Conservation (phyloP, 2,797 vertebrate species). For the Semaprochilodus insignis region DNA sequence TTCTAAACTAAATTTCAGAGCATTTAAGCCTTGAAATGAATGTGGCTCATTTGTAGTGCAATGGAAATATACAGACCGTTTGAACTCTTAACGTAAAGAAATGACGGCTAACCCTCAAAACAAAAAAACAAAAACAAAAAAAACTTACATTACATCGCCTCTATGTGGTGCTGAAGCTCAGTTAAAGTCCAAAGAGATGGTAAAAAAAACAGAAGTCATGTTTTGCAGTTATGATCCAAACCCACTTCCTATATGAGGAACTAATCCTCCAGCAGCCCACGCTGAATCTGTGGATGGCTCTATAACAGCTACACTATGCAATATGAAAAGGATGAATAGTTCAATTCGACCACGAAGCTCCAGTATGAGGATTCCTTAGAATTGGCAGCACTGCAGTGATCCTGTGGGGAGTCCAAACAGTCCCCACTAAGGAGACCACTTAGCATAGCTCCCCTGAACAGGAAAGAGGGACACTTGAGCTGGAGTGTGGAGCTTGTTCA, state of each 20-base stretch:
- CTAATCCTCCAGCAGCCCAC: not conserved
- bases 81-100: not conserved
- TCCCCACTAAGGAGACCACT: constrained; percentile 7
- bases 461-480: constrained; percentile 14
- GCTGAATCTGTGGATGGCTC: not conserved
- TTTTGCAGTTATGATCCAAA: not conserved
- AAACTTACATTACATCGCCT: not conserved
- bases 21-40: constrained; percentile 3
- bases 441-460: constrained; percentile 25
- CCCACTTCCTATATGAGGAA: not conserved
- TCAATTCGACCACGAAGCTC: not conserved
- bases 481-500: not conserved
- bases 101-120: not conserved
- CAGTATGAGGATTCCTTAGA: constrained; percentile 1
- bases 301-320: not conserved
- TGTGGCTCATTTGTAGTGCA: constrained; percentile 30
- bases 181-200: not conserved
- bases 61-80: constrained; percentile 1
- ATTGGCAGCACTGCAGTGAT: constrained; percentile 17
- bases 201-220: not conserved
- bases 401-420: not conserved
- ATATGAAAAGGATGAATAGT: not conserved
- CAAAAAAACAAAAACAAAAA: not conserved
- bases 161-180: not conserved
- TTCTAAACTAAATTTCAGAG: not conserved